phyloP scores from a whole-genome alignment of 2,113 vertebrate genomes.

The Bos javanicus region DNA sequence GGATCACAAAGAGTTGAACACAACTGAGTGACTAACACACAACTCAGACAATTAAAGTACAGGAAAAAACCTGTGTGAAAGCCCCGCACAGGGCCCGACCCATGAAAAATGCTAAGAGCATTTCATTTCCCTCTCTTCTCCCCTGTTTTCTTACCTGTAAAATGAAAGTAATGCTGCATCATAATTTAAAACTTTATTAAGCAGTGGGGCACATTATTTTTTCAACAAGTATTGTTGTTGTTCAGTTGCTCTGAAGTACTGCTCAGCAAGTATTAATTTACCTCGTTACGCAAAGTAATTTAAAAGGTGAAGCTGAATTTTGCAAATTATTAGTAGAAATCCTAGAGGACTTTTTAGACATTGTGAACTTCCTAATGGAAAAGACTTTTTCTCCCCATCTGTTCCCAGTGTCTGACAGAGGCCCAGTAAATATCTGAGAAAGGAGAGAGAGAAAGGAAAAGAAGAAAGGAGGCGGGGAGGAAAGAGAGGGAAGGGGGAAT shows the following conservation, averaged over 20 bases:
- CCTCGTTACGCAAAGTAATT: neutral
- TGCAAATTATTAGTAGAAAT: neutral
- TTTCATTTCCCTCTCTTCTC: neutral
- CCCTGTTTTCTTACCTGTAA: neutral
- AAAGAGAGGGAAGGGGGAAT: neutral
- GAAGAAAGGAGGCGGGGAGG: accelerated
- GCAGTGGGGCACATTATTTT: neutral
- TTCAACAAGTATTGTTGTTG: neutral
- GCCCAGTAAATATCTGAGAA: neutral
- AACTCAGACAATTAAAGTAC: neutral
- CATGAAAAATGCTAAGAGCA: neutral
- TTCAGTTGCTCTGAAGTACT: neutral
- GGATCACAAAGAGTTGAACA: neutral
- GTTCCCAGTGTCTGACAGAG: neutral
- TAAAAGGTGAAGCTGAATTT: neutral
- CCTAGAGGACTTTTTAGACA: neutral
- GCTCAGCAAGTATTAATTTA: neutral
- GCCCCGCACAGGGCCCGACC: accelerated
- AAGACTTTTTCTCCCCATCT: neutral
- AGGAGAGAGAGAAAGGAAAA: neutral
- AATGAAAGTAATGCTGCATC: neutral
- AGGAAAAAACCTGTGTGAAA: neutral
- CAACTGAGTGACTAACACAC: neutral
- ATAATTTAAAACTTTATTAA: neutral
- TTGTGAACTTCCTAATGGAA: neutral